Evolutionary conservation across 2,888 invertebrate species (phyloP), one percentile per base, ranked within the genome.

Genomic region (Camptogramma bilineatum): DNA sequence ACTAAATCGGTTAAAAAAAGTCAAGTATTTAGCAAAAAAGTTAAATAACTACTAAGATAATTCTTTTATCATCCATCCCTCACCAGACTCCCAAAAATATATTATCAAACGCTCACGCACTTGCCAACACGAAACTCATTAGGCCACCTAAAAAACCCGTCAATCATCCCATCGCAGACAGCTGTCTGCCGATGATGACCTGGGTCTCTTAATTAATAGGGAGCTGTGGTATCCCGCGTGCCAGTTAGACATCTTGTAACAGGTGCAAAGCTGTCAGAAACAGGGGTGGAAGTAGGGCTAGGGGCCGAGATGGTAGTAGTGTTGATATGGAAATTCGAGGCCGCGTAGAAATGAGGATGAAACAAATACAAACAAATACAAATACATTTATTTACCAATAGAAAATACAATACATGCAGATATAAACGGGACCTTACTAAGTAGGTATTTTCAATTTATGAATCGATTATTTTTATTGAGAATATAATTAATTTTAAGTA

Each of bases 201-300:
- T 81, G 79, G 72, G 86, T 86, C 84, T 81, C 85, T 81, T 90
- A 90, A 90, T 89, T 90, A 90, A 91, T 90, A 88, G 66, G 59
- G 79, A 72, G 81, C 69, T 73, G 78, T 68, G 71, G 77, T 77
- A 71, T 72, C 74, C 72, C 73, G 62, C 72, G 47, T 39, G 64
- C 60, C 67, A 62, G 64, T 68, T 59, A 68, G 62, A 63, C 68
- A 66, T 64, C 60, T 68, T 67, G 71, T 70, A 70, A 70, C 71
- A 72, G 72, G 72, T 72, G 72, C 64, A 58, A 51, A 57, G 61
- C 17, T 50, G 51, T 24, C 42, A 4, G 13, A n/a, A 13, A 24
- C 34, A 13, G 21, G 44, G 24, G 5, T 17, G 34, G n/a, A 52
- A 13, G 34, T 5, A 34, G 18, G 8, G 13, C 13, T 52, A 1